Evolutionary conservation across 2,888 invertebrate species (phyloP), one percentile per base, ranked within the genome.

Genomic region (Ephialtes manifestator): DNA sequence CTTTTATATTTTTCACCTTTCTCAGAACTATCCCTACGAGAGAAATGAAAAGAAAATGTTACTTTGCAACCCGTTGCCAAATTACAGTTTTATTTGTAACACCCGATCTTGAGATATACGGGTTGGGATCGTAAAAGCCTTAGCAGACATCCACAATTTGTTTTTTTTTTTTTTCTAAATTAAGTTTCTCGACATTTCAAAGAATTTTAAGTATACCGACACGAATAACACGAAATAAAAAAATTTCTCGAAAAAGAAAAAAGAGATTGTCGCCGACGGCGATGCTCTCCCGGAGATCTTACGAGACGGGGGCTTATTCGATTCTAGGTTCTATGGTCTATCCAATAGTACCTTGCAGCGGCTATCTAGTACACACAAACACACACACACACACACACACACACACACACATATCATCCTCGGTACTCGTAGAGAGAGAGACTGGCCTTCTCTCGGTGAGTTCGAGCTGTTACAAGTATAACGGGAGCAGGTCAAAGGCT

Each of bases 401-500:
- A 75, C 75, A 63, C 76, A 75, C 75, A 53, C 35, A 39, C 35
- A 35, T 63, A 48, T n/a, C 24, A 39, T 51, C 48, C 35, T 15
- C 65, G 65, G 76, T 65, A 39, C 39, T 39, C 10, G 65, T 51
- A 35, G 60, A 63, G 74, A 74, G 28, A 51, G 20, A 48, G 58
- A 51, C 31, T 76, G 79, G 75, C 85, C 85, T 85, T 82, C 82
- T 85, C 85, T 82, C 82, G 46, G 46, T 75, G 60, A 68, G 31
- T 39, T 35, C 55, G 76, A 51, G 60, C 20, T 72, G 58, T 75
- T 85, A 80, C 76, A 82, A 85, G 80, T 85, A 85, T 85, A 85
- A 83, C 85, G 85, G 83, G 85, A 85, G 85, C 85, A 85, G 82
- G 85, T 85, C 85, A 85, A 85, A 85, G 83, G 85, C 82, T 85